Conservation (phyloP, 2,888 invertebrate genomes). For the Nesidiocoris tenuis region DNA sequence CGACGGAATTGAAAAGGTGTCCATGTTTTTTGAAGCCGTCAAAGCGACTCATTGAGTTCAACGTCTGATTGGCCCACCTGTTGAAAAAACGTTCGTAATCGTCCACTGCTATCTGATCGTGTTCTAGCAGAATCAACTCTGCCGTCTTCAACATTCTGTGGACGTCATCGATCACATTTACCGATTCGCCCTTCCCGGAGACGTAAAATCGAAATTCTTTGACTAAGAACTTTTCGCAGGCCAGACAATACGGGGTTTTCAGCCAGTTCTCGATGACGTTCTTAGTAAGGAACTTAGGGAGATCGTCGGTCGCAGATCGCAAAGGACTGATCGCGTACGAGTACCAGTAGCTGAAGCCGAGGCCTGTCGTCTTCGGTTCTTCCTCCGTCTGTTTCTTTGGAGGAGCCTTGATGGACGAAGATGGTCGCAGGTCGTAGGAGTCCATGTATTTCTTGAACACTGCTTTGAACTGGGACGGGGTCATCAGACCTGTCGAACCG, state of each 20-base stretch:
- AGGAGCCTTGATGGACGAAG: background rate
- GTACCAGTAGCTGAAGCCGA: slow-evolving; percentile 13
- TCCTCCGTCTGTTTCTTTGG: background rate
- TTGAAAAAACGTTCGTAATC: background rate
- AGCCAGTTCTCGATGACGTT: slow-evolving; percentile 13
- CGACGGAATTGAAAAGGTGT: slow-evolving; percentile 18
- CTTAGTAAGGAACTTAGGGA: slow-evolving; percentile 6
- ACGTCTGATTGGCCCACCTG: background rate
- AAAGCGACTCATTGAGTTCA: slow-evolving; percentile 8
- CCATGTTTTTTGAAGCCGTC: background rate
- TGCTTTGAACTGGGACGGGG: slow-evolving; percentile 8
- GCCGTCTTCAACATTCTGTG: slow-evolving; percentile 7
- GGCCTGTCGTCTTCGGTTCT: background rate
- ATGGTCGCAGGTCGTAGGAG: background rate
- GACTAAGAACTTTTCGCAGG: background rate
- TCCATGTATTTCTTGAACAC: slow-evolving; percentile 4
- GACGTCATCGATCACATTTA: slow-evolving; percentile 2
- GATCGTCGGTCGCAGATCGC: background rate
- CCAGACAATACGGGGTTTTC: background rate
- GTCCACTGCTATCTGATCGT: slow-evolving; percentile 1
- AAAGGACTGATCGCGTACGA: slow-evolving; percentile 2
- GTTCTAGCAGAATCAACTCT: slow-evolving; percentile 5
- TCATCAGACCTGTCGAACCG: background rate
- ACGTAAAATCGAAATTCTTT: background rate
- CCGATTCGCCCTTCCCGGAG: background rate